Conservation (phyloP, 1,140 invertebrate genomes). For the Dendrolimus punctatus region DNA sequence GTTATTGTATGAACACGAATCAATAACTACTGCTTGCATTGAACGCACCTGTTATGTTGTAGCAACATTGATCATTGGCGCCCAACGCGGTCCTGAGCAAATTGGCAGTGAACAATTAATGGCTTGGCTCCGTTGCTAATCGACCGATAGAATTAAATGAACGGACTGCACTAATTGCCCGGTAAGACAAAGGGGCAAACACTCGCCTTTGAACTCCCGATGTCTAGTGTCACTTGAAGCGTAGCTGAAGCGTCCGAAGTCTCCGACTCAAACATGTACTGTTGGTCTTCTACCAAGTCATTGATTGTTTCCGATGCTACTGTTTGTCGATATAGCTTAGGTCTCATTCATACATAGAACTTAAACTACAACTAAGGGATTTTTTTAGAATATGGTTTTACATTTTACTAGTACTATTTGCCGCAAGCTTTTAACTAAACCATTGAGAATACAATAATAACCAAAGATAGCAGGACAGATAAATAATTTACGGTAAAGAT, state of each 20-base stretch:
- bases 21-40: not conserved
- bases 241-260: conserved; percentile 29
- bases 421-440: no score
- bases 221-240: conserved; percentile 64
- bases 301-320: conserved; percentile 5
- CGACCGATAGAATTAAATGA: conserved; percentile 67
- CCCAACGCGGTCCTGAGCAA: conserved; percentile 27
- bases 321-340: no score
- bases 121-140: conserved; percentile 57
- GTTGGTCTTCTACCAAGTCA: conserved; percentile 27
- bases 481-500: no score
- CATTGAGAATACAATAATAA: no score
- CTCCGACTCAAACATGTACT: conserved; percentile 14
- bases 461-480: no score
- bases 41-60: not conserved
- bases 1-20: no score
- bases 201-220: conserved; percentile 58
- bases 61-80: conserved; percentile 5
- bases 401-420: no score
- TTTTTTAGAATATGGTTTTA: no score
- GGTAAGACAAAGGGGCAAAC: conserved; percentile 68
- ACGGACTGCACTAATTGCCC: conserved; percentile 65
- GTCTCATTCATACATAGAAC: no score
- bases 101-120: conserved; percentile 61
- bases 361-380: no score